Evolutionary conservation across 2,888 invertebrate species (phyloP), one percentile per base, ranked within the genome.

Genomic region (Crematogaster levior): DNA sequence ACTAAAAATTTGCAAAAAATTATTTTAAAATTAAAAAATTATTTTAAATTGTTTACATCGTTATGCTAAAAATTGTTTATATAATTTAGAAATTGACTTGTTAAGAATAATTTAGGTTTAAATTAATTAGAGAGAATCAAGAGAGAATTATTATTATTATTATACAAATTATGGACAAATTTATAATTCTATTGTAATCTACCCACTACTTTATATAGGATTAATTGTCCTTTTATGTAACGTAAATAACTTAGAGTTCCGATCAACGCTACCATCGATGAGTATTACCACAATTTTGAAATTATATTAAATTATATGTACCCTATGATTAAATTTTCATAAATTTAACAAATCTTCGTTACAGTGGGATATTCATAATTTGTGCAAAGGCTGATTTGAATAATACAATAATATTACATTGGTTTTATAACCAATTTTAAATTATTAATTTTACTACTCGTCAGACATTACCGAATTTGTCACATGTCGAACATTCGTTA

Each of bases 291-390:
- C 27, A 72, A 40, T 18, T 12, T 72, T 27, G 21, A n/a, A 72
- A 58, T 72, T 72, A 72, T 30, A 56, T 56, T 72, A 72, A 66
- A 66, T 40, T 72, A 72, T 40, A 15, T 40, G 37, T n/a, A n/a
- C 3, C 1, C 10, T n/a, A 37, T 56, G n/a, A 72, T n/a, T 27
- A 30, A 58, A 72, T 58, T 58, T n/a, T n/a, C 27, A 27, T 18
- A 60, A 56, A 58, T 58, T 72, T n/a, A n/a, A 15, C 10, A 1
- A 56, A 56, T 18, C 10, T 46, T 18, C 15, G 40, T 72, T 40
- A n/a, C 18, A 12, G 40, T 18, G 30, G 4, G 6, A 37, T 43
- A 27, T 53, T 18, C 18, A 1, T 1, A 7, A 37, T 72, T 40
- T 56, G 2, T 15, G n/a, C n/a, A 40, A n/a, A 40, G 15, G n/a